Percentiles rank a stretch among this genome's conserved stretches.
phyloP scores from a whole-genome alignment of 2,888 invertebrate genomes.

The Fragum sueziense region DNA sequence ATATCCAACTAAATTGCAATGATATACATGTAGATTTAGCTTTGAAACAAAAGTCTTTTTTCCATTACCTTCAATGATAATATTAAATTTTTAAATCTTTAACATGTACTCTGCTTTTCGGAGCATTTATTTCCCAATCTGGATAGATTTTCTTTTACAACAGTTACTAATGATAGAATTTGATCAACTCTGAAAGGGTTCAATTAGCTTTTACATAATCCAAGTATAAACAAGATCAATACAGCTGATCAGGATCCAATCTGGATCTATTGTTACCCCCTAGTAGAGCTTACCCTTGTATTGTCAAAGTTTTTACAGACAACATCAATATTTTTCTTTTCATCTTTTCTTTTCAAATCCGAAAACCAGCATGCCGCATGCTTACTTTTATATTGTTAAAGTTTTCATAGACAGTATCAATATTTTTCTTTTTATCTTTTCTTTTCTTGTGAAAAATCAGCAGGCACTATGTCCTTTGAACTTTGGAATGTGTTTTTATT shows the following conservation, averaged over 20 bases:
- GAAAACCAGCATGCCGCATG: not conserved
- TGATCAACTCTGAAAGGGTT: too few species aligned
- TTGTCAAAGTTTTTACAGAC: not conserved
- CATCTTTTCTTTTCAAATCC: not conserved
- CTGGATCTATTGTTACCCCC: not conserved
- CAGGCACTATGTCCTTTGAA: not conserved
- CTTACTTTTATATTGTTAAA: not conserved
- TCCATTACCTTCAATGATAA: too few species aligned
- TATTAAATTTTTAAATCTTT: too few species aligned
- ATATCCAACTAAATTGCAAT: too few species aligned
- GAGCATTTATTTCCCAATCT: too few species aligned
- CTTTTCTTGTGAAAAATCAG: not conserved
- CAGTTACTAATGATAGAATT: too few species aligned
- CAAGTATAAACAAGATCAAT: slow-evolving; percentile 16
- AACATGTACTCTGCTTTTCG: too few species aligned
- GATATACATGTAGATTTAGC: too few species aligned
- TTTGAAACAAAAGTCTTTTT: too few species aligned
- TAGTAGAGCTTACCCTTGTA: not conserved
- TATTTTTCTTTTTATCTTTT: not conserved
- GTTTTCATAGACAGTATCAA: not conserved
- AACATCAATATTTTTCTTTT: not conserved
- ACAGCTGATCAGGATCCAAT: slow-evolving; percentile 9
- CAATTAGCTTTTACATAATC: not conserved
- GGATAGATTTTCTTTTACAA: too few species aligned
- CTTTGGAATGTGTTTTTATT: not conserved